Percentiles rank a stretch among this genome's conserved stretches.
Conservation (phyloP, 2,888 invertebrate species). For the Stenotaenia linearis region DNA sequence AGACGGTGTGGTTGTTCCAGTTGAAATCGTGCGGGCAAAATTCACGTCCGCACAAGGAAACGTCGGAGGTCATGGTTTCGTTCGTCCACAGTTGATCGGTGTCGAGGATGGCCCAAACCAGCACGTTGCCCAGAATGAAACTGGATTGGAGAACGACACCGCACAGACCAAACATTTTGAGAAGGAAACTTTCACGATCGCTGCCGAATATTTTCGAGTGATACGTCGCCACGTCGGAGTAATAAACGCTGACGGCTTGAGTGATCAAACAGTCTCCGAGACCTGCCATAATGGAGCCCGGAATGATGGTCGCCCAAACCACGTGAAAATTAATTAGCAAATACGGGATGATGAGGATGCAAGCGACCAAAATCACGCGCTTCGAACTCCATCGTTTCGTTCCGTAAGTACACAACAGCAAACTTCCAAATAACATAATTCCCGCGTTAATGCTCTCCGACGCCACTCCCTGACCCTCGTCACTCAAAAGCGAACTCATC, state of each 20-base stretch:
- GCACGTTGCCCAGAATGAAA: constrained; percentile 20
- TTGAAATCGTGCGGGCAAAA: neutral
- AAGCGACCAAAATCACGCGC: neutral
- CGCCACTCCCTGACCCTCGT: constrained; percentile 28
- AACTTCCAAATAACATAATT: neutral
- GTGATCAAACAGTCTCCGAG: constrained; percentile 23
- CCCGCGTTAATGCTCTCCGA: constrained; percentile 30
- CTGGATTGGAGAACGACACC: constrained; percentile 9
- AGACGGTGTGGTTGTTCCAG: neutral
- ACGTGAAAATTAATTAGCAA: constrained; percentile 27
- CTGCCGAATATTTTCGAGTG: neutral
- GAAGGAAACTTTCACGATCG: constrained; percentile 14
- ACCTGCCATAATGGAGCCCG: neutral
- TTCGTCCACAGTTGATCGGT: neutral
- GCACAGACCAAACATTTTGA: constrained; percentile 12
- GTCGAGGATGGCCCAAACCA: constrained; percentile 29
- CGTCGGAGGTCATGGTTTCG: neutral
- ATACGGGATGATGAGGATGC: constrained; percentile 1
- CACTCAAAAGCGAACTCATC: constrained; percentile 28
- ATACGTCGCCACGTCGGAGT: constrained; percentile 1
- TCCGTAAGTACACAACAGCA: constrained; percentile 22
- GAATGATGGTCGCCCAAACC: constrained; percentile 27
- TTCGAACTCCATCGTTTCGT: constrained; percentile 4
- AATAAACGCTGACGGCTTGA: constrained; percentile 28
- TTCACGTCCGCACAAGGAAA: neutral